Evolutionary conservation across 2,888 invertebrate species (phyloP), one percentile per base, ranked within the genome.

Genomic region (Drosophila hawaiiensis): DNA sequence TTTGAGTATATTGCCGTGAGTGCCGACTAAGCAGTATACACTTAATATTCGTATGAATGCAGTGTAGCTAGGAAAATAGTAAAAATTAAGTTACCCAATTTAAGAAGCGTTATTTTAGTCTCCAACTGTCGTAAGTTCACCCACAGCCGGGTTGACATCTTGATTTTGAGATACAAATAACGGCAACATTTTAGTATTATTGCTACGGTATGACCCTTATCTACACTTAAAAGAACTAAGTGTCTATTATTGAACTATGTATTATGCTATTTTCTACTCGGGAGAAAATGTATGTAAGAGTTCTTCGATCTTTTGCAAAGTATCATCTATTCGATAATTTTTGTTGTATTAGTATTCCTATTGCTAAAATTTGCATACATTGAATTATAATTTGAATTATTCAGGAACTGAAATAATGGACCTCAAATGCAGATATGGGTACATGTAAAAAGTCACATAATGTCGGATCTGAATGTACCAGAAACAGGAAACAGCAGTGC

Each of bases 401-500:
- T 28, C 16, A 63, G 59, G 56, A 31, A 12, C 43, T 52, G 25
- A 31, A 25, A 29, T 33, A 50, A 47, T 62, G 33, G 37, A n/a
- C 39, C 19, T 9, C 22, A 55, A 55, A 31, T 35, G 31, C 47
- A 55, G 43, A 29, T 59, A 71, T 78, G 67, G 65, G 39, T 43
- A 39, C 22, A 66, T 52, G 52, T 52, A 54, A 53, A 59, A 53
- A 56, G 10, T 28, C 12, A 19, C 50, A 73, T 16, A 39, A 82
- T 78, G 79, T 65, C 82, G 28, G 50, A 69, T 25, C 65, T 63
- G 31, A 73, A 77, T 66, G 25, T 31, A n/a, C 22, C 19, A 47
- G 35, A 55, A 33, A 19, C 19, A 41, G 31, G 25, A 31, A 50
- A 19, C 19, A 22, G 16, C 35, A 65, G 39, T 4, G 29, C n/a